Evolutionary conservation across 2,797 vertebrate genomes (phyloP).

Genomic region (Varecia variegata): DNA sequence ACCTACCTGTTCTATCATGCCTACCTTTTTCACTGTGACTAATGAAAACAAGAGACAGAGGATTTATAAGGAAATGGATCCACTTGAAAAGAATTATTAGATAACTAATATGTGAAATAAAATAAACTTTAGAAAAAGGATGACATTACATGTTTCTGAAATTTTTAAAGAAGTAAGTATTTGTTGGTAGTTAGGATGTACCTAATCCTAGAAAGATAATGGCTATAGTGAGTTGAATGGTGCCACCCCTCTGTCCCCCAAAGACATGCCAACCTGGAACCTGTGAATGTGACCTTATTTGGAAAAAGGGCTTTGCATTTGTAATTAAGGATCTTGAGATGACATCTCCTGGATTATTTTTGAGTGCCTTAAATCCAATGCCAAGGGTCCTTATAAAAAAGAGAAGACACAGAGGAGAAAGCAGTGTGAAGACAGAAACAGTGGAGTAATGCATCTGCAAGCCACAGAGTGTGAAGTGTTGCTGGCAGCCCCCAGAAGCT

Average conservation of each 20-base stretch:
- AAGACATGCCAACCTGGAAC: background rate
- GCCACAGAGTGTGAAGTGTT: accelerated
- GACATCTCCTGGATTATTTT: background rate
- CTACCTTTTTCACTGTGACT: background rate
- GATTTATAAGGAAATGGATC: background rate
- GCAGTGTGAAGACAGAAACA: too few species aligned
- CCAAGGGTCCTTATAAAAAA: background rate
- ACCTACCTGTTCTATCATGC: background rate
- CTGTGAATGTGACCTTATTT: background rate
- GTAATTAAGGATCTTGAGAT: background rate
- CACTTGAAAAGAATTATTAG: background rate
- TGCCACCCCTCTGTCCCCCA: accelerated
- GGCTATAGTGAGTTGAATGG: background rate
- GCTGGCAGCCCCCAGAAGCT: background rate
- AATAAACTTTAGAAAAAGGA: background rate
- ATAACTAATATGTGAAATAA: background rate
- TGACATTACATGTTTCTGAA: background rate
- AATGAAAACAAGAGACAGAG: background rate
- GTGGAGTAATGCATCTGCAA: background rate
- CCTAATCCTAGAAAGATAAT: background rate
- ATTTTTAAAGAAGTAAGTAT: background rate
- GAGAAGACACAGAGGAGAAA: background rate
- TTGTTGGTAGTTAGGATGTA: background rate
- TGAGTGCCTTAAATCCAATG: background rate
- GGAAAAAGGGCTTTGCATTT: background rate